A percentile compares a stretch with the other conserved stretches of the same genome.
These are phyloP conservation scores for Thalassarche chlororhynchos DNA, from an alignment of 2,113 vertebrate genomes.

Conservation along the genomic window DNA sequence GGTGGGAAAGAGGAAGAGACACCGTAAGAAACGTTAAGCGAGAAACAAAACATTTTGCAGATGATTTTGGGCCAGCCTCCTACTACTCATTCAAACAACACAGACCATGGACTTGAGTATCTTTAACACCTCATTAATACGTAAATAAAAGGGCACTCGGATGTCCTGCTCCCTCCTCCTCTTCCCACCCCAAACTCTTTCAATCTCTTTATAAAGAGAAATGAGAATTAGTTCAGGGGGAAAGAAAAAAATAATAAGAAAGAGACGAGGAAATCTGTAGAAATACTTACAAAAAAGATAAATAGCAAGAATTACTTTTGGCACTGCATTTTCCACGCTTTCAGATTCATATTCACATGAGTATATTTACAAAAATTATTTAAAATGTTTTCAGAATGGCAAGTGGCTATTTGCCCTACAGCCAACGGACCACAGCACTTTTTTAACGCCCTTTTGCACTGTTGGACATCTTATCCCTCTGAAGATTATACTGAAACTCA, in stretches of 20 bases:
- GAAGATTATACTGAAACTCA: neutral
- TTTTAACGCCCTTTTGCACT: neutral
- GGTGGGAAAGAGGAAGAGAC: neutral
- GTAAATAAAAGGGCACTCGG: neutral
- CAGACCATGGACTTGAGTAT: neutral
- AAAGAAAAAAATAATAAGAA: no score
- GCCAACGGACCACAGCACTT: neutral
- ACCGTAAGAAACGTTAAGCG: neutral
- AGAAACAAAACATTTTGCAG: neutral
- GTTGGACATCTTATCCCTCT: neutral
- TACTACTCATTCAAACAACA: neutral
- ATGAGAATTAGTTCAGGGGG: accelerated
- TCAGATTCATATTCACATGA: accelerated
- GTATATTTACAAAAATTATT: neutral
- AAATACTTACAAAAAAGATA: neutral
- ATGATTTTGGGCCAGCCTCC: neutral
- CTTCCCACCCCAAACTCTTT: neutral
- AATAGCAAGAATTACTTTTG: neutral
- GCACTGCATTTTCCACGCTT: neutral
- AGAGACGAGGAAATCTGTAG: neutral
- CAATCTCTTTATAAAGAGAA: neutral
- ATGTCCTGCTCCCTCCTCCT: neutral
- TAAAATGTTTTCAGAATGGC: neutral
- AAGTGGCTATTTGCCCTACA: neutral
- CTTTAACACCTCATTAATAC: neutral